A percentile compares a stretch with the other conserved stretches of the same genome.
Evolutionary conservation across 2,888 invertebrate species (phyloP).

Genomic region (Auanema sp.): DNA sequence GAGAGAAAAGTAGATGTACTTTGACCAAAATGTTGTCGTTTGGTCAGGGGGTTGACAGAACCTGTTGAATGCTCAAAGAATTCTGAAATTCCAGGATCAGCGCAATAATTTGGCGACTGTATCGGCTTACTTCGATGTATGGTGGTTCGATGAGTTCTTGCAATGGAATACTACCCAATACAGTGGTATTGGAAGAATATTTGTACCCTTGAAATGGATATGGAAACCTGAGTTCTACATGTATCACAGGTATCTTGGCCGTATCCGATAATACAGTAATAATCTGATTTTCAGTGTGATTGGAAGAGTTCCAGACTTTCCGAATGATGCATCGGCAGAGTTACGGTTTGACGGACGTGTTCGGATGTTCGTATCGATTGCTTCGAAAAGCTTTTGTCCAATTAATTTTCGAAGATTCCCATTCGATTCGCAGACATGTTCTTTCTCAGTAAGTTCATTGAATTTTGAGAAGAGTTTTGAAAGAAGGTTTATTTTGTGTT

Average conservation of each 20-base stretch:
- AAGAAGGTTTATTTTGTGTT: no score
- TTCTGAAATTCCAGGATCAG: conserved; percentile 52
- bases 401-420: conserved; percentile 64
- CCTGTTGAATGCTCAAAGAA: not conserved
- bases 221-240: conserved; percentile 64
- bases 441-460: conserved; percentile 53
- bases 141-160: conserved; percentile 56
- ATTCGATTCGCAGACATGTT: conserved; percentile 61
- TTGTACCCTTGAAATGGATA: conserved; percentile 58
- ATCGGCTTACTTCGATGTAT: conserved; percentile 63
- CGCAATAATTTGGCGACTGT: conserved; percentile 62
- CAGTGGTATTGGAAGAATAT: conserved; percentile 48
- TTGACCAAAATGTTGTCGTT: not conserved
- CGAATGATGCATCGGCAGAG: conserved; percentile 54
- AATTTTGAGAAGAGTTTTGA: conserved; percentile 2
- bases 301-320: conserved; percentile 59
- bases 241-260: conserved; percentile 45
- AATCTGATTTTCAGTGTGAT: conserved; percentile 41
- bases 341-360: conserved; percentile 49
- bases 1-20: not conserved
- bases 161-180: conserved; percentile 55
- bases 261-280: not conserved
- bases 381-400: conserved; percentile 62
- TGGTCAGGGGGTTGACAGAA: not conserved
- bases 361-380: conserved; percentile 61